Percentiles rank a stretch among this genome's conserved stretches.
Conservation (phyloP, 2,797 vertebrate species). For the Pelochelys cantorii region DNA sequence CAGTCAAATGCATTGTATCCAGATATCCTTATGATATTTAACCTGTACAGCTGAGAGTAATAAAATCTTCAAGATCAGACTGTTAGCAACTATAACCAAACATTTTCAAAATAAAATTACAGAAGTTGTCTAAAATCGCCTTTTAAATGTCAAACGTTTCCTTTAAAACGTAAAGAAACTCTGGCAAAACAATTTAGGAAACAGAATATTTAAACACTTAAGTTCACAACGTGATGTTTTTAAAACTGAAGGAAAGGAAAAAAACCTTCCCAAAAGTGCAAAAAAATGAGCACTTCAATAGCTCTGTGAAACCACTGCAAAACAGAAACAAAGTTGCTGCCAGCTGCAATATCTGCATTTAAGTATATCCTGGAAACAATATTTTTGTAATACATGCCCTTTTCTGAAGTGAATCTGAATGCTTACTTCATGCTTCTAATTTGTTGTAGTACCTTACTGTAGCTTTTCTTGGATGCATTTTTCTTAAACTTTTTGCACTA, state of each 20-base stretch:
- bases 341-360: neutral
- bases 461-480: neutral
- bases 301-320: neutral
- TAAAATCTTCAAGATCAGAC: no score
- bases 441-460: constrained; percentile 1
- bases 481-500: neutral
- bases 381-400: neutral
- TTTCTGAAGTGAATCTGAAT: neutral
- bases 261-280: neutral
- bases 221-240: neutral
- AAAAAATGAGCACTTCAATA: neutral
- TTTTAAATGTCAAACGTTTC: neutral
- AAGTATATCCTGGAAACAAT: neutral
- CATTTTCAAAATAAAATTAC: neutral
- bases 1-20: no score
- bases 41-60: no score
- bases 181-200: neutral
- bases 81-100: no score
- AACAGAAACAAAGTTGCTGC: neutral
- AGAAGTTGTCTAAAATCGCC: neutral
- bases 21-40: no score
- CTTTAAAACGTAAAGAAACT: neutral
- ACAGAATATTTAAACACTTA: neutral
- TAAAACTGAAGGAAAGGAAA: neutral
- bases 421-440: neutral